Conservation (phyloP, 2,113 vertebrate species). For the Alethe castanea region DNA sequence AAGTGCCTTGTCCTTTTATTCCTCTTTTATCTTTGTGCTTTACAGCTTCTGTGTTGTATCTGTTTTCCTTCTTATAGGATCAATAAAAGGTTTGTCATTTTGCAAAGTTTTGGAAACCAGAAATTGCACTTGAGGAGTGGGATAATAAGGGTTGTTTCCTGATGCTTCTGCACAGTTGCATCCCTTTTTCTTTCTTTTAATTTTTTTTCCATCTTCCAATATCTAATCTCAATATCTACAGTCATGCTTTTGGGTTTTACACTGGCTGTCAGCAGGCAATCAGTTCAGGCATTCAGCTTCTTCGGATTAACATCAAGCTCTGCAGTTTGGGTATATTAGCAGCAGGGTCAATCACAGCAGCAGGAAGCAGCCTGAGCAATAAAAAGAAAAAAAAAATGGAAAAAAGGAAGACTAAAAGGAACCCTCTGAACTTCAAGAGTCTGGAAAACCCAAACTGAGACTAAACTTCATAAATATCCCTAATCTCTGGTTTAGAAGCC, state of each 20-base stretch:
- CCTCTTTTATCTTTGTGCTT: constrained; percentile 36
- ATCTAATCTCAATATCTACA: constrained; percentile 43
- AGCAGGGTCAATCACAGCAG: constrained; percentile 38
- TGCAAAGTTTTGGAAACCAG: constrained; percentile 15
- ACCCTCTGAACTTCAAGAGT: constrained; percentile 49
- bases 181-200: background rate
- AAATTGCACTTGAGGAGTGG: background rate
- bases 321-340: constrained; percentile 38
- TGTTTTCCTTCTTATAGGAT: constrained; percentile 44
- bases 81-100: constrained; percentile 19
- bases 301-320: constrained; percentile 33
- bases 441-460: constrained; percentile 58
- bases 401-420: constrained; percentile 16
- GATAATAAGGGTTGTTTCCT: background rate
- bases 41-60: constrained; percentile 10
- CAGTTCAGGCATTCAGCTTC: background rate
- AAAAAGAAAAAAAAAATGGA: background rate
- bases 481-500: constrained; percentile 58
- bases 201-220: background rate
- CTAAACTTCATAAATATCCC: constrained; percentile 62
- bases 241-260: constrained; percentile 45
- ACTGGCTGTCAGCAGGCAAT: constrained; percentile 42
- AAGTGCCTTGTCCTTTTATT: constrained; percentile 55
- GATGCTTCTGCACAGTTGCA: background rate
- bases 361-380: constrained; percentile 34